Conservation (phyloP, 1,140 invertebrate species). For the Brachionus calyciflorus region DNA sequence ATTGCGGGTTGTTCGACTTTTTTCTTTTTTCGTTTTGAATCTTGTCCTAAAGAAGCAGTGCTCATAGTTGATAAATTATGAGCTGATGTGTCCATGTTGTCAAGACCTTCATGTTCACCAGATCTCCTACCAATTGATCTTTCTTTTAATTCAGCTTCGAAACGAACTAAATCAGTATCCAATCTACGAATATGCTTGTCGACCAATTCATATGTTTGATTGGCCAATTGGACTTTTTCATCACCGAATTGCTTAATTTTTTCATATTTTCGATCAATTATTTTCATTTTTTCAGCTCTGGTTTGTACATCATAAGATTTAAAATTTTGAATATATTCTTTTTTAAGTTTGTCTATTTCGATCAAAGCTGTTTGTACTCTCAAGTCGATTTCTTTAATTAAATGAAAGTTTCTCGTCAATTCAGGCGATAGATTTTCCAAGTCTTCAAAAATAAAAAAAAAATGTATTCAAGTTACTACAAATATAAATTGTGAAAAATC, state of each 20-base stretch:
- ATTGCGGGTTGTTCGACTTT: neutral
- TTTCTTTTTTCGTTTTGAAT: constrained; percentile 32
- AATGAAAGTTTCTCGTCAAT: constrained; percentile 25
- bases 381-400: constrained; percentile 34
- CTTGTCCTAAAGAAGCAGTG: neutral
- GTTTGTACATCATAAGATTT: constrained; percentile 10
- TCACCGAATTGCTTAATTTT: constrained; percentile 1
- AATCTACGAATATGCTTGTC: constrained; percentile 93
- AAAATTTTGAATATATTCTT: neutral
- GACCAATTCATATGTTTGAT: constrained; percentile 61
- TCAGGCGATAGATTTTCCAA: constrained; percentile 38
- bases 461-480: neutral
- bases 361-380: constrained; percentile 5
- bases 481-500: neutral
- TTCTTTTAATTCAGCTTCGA: constrained; percentile 62
- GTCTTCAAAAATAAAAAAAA: neutral
- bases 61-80: neutral
- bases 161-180: constrained; percentile 89
- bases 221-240: constrained; percentile 44
- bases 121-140: neutral
- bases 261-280: constrained; percentile 22
- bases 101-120: neutral
- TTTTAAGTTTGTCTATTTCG: constrained; percentile 30
- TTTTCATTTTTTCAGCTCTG: constrained; percentile 11
- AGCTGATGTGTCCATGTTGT: neutral